A percentile compares a stretch with the other conserved stretches of the same genome.
These are phyloP conservation scores for Stenchaetothrips biformis DNA, from an alignment of 2,888 invertebrate genomes.

Conservation along the genomic window DNA sequence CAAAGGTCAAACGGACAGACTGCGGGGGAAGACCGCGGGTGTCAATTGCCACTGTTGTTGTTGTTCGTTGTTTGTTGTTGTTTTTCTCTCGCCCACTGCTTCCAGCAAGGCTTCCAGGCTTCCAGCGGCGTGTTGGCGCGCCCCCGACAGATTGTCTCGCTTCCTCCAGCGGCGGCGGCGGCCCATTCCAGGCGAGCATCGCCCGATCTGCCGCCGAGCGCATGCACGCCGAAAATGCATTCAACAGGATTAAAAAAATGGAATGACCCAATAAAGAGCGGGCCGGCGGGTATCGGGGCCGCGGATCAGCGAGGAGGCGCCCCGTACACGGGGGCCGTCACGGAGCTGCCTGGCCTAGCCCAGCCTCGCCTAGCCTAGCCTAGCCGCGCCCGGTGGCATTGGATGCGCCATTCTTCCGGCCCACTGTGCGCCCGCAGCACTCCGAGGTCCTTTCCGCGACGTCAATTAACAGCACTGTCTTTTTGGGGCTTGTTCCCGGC, in stretches of 20 bases:
- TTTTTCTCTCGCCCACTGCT: background rate
- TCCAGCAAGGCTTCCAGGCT: background rate
- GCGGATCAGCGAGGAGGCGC: background rate
- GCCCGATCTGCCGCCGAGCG: background rate
- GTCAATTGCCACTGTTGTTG: no score
- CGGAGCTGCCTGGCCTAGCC: no score
- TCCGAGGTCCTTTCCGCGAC: no score
- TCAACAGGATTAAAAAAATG: constrained; percentile 23
- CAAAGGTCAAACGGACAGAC: no score
- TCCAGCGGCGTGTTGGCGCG: background rate
- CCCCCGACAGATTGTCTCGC: background rate
- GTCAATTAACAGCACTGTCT: no score
- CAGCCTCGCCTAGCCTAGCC: no score
- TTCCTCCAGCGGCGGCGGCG: background rate
- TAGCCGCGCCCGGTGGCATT: no score
- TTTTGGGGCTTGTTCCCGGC: no score
- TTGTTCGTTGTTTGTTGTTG: background rate
- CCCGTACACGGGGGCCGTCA: no score
- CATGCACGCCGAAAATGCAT: background rate
- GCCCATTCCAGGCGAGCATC: background rate
- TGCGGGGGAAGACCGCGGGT: no score
- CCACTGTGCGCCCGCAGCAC: no score
- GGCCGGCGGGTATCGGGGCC: background rate
- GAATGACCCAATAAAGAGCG: constrained; percentile 12
- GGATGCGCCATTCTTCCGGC: no score